phyloP scores from a whole-genome alignment of 64 coral and sea anemone species.

The Cladopsammia gracilis region DNA sequence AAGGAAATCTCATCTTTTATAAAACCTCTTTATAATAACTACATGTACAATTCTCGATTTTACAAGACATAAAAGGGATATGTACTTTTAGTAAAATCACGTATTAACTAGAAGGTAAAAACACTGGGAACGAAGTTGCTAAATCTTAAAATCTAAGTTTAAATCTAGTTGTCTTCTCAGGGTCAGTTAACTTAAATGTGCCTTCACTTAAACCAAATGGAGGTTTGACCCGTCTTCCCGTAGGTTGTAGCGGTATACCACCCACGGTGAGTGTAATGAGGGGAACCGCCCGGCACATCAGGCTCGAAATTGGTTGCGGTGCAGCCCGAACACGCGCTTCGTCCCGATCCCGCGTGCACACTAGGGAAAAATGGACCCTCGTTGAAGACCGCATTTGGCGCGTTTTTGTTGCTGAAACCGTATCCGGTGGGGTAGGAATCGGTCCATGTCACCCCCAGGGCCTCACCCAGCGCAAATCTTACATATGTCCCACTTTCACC shows the following conservation, averaged over 20 bases:
- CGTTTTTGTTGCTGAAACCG: slow-evolving; percentile 65
- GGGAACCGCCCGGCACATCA: slow-evolving; percentile 48
- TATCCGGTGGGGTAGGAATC: slow-evolving; percentile 85
- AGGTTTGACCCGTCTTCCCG: slow-evolving; percentile 79
- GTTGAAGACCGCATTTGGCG: neutral
- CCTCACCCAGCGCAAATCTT: slow-evolving; percentile 71
- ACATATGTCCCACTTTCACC: slow-evolving; percentile 74
- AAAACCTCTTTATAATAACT: too few relatives aligned
- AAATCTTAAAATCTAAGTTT: too few relatives aligned
- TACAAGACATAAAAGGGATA: too few relatives aligned
- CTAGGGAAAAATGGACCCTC: slow-evolving; percentile 85
- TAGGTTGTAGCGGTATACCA: slow-evolving; percentile 62
- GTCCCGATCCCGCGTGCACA: slow-evolving; percentile 76
- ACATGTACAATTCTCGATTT: too few relatives aligned
- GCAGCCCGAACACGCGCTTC: neutral
- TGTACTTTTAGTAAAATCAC: too few relatives aligned
- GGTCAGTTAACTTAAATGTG: neutral
- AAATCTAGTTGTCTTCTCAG: too few relatives aligned
- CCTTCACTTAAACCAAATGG: slow-evolving; percentile 89
- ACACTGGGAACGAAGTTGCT: too few relatives aligned
- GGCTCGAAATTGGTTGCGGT: slow-evolving; percentile 55
- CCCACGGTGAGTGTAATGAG: slow-evolving; percentile 62
- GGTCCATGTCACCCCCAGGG: slow-evolving; percentile 65
- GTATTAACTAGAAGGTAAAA: too few relatives aligned
- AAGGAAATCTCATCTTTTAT: too few relatives aligned